phyloP scores from a whole-genome alignment of 2,113 vertebrate species.

The Anguilla japonica region DNA sequence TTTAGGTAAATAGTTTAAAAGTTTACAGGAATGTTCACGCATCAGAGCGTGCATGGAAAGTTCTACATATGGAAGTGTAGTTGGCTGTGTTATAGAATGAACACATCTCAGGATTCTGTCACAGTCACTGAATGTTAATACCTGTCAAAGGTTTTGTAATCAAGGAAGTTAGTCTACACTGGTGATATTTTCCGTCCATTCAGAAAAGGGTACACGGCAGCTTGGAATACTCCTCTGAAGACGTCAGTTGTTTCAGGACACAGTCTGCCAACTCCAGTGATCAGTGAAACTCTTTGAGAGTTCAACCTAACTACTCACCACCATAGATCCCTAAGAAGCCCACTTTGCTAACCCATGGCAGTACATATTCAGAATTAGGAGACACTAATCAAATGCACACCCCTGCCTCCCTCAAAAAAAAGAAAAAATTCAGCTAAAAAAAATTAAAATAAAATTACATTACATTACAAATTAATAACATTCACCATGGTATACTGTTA shows the following conservation, averaged over 20 bases:
- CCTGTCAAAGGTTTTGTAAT: too few relatives aligned
- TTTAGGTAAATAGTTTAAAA: slow-evolving; percentile 40
- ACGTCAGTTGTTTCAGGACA: neutral
- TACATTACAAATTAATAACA: too few relatives aligned
- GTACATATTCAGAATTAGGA: neutral
- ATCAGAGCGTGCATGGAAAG: slow-evolving; percentile 14
- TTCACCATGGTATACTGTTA: neutral
- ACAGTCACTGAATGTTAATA: neutral
- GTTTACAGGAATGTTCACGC: slow-evolving; percentile 47
- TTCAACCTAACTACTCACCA: neutral
- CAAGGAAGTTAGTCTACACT: neutral
- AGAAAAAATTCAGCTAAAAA: too few relatives aligned
- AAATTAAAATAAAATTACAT: too few relatives aligned
- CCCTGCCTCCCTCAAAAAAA: neutral
- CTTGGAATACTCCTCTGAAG: neutral
- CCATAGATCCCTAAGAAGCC: neutral
- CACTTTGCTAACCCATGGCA: neutral
- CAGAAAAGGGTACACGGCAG: neutral
- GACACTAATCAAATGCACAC: neutral
- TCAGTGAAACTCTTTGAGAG: neutral
- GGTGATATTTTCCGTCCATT: neutral
- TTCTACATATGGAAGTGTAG: neutral
- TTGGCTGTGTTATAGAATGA: neutral
- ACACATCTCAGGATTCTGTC: neutral
- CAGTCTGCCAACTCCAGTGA: neutral